Evolutionary conservation across 2,113 vertebrate species (phyloP), one percentile per base, ranked within the genome.

Genomic region (Lophotis ruficrista): DNA sequence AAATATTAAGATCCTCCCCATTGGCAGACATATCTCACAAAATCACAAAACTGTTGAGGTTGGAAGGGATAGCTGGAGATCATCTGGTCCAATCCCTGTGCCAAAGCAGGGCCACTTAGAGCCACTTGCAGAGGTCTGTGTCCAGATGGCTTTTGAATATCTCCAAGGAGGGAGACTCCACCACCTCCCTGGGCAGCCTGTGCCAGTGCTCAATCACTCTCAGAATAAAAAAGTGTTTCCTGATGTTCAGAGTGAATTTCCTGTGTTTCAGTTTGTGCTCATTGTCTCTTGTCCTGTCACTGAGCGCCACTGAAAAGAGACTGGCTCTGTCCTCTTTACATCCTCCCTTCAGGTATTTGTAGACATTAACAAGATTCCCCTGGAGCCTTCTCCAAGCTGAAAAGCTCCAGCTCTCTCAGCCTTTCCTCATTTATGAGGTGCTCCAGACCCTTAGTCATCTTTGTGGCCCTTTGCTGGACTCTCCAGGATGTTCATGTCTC

Each of bases 41-140:
- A 76, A 66, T 33, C 50, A 68, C 48, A 73, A n/a, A 62, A 47
- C 1, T 0, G 6, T 4, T 65, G 56, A 65, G 8, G 7, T 27
- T 45, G 14, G 9, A 51, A 69, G 7, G 15, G 48, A 45, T 5
- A 4, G 21, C 21, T 25, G 25, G 16, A 30, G 7, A 28, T 47
- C 27, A 60, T 35, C 23, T 69, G 13, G 18, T 33, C n/a, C 43
- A 72, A 53, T 0, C 8, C 4, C 25, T 1, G 16, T 1, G 1
- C 14, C 6, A 38, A 76, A 83, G 37, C 5, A 61, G 22, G 33
- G 37, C 14, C 35, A 80, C 37, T 4, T 12, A 65, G 9, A 61
- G 10, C 8, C 35, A n/a, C 23, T 80, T 47, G 17, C 8, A 17
- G 24, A 66, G 19, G 33, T 13, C 22, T 23, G 28, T 0, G 7